Percentiles rank a stretch among this genome's conserved stretches.
Evolutionary conservation across 2,888 invertebrate species (phyloP).

Genomic region (Pantelozetes paolii): DNA sequence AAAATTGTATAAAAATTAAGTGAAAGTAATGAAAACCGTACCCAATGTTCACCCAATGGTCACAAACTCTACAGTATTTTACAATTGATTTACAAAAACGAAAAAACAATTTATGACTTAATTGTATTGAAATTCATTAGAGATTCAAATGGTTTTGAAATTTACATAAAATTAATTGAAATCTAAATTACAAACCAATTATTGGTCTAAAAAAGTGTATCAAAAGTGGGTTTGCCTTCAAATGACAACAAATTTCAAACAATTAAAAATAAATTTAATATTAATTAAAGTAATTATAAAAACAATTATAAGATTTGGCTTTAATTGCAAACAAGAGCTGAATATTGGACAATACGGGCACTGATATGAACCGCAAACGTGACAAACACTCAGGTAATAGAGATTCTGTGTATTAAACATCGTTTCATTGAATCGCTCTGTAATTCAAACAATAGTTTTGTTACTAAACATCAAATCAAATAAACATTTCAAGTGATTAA

Average conservation of each 20-base stretch:
- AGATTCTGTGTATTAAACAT: conserved; percentile 82
- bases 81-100: not conserved
- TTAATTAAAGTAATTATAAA: not conserved
- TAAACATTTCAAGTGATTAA: not conserved
- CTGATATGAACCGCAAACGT: conserved; percentile 89
- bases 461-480: not conserved
- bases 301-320: conserved; percentile 22
- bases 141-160: not conserved
- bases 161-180: not conserved
- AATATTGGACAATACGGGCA: conserved; percentile 75
- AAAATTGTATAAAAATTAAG: not conserved
- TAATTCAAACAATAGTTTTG: conserved; percentile 49
- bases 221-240: not conserved
- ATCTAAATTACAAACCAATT: not conserved
- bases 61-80: not conserved
- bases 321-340: conserved; percentile 42
- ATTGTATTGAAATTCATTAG: not conserved
- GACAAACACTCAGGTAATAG: conserved; percentile 82
- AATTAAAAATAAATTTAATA: conserved; percentile 28
- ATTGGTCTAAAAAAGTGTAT: not conserved
- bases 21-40: not conserved
- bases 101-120: not conserved
- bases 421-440: conserved; percentile 86
- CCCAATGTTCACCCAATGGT: not conserved
- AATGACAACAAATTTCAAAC: conserved; percentile 25